A percentile compares a stretch with the other conserved stretches of the same genome.
Evolutionary conservation across 2,797 vertebrate genomes (phyloP).

Genomic region (Liparis tanakae): DNA sequence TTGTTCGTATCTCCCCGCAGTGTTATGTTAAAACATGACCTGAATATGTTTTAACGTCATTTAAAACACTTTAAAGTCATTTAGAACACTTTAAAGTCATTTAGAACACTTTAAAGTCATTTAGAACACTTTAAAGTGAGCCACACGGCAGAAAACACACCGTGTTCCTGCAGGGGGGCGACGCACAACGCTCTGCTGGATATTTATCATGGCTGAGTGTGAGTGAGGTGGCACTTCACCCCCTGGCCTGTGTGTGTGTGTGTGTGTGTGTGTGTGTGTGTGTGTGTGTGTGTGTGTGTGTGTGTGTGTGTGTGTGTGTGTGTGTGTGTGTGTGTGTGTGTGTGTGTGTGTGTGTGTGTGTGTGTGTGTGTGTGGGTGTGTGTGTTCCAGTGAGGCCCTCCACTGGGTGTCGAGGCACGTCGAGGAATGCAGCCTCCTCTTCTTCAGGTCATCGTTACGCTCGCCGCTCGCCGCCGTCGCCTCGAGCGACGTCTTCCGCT

Average conservation of each 20-base stretch:
- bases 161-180: not conserved
- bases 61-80: constrained; percentile 3
- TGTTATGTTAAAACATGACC: not conserved
- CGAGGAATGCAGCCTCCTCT: constrained; percentile 62
- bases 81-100: not conserved
- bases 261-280: no score
- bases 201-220: constrained; percentile 32
- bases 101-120: not conserved
- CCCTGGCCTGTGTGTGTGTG: constrained; percentile 14
- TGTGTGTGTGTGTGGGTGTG: constrained; percentile 1
- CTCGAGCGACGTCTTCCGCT: not conserved
- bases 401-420: constrained; percentile 66
- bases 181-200: not conserved
- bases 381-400: constrained; percentile 21
- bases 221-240: constrained; percentile 37
- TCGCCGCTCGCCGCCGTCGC: constrained; percentile 27
- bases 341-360: no score
- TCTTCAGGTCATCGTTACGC: constrained; percentile 6
- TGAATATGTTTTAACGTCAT: not conserved
- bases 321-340: no score
- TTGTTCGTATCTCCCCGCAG: not conserved
- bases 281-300: no score
- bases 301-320: no score
- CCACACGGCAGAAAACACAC: constrained; percentile 15
- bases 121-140: not conserved